These are phyloP conservation scores for Sinocyclocheilus anophthalmus DNA, from an alignment of 2,113 vertebrate genomes.

Conservation along the genomic window DNA sequence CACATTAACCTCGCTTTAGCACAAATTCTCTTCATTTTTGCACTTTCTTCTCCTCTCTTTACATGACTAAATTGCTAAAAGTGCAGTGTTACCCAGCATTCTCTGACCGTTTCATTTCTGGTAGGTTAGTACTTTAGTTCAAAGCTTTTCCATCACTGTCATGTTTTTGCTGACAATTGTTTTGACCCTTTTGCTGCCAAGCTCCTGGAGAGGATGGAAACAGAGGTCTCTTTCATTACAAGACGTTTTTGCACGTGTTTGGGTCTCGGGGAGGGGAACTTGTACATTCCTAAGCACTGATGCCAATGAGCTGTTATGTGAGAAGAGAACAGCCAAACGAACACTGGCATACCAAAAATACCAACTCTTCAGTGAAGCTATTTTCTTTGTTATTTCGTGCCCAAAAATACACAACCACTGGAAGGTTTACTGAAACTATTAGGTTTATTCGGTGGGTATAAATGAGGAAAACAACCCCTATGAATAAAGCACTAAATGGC, in stretches of 20 bases:
- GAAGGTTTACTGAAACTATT: constrained; percentile 19
- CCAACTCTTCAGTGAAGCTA: background rate
- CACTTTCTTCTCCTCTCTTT: background rate
- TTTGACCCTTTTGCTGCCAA: constrained; percentile 57
- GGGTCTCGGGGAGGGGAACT: constrained; percentile 49
- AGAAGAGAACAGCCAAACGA: constrained; percentile 11
- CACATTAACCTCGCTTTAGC: background rate
- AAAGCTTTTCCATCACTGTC: constrained; percentile 23
- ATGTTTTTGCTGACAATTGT: constrained; percentile 61
- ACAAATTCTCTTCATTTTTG: background rate
- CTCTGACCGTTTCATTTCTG: background rate
- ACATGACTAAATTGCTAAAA: background rate
- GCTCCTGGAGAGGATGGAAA: constrained; percentile 57
- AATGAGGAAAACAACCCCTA: background rate
- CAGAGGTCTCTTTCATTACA: constrained; percentile 65
- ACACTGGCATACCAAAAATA: constrained; percentile 9
- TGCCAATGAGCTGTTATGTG: constrained; percentile 21
- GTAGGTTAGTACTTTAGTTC: background rate
- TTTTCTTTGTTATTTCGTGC: background rate
- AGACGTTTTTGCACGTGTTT: constrained; percentile 56
- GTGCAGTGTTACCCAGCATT: background rate
- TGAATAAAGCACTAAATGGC: background rate
- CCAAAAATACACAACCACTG: background rate
- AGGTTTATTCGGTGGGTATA: constrained; percentile 48
- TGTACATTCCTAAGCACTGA: constrained; percentile 63